phyloP scores from a whole-genome alignment of 2,113 vertebrate genomes.

The Cryptotis parvus region DNA sequence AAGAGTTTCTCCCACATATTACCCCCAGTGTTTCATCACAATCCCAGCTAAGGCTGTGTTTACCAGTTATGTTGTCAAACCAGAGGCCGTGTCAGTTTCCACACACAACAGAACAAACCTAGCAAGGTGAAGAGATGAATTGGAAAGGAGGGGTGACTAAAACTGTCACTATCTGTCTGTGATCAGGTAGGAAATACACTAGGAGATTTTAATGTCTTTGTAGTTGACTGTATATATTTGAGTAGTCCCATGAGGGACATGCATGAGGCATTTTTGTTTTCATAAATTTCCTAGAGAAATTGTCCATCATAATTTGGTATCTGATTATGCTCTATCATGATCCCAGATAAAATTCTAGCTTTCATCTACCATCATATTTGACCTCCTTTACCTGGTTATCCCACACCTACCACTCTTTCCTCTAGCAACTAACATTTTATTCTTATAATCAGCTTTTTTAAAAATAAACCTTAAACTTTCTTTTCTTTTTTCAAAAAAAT shows the following conservation, averaged over 20 bases:
- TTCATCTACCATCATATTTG: not conserved
- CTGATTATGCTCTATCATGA: not conserved
- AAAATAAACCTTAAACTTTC: too few species aligned
- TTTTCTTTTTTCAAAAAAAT: not conserved
- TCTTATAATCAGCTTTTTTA: not conserved
- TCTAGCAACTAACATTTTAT: not conserved
- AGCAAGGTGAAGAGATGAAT: not conserved
- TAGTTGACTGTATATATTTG: not conserved
- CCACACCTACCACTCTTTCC: not conserved
- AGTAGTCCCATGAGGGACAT: not conserved
- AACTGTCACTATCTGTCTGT: not conserved
- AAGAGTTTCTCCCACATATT: too few species aligned
- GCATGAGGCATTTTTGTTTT: slow-evolving; percentile 9
- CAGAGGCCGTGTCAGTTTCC: not conserved
- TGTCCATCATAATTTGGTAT: not conserved
- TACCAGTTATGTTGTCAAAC: not conserved
- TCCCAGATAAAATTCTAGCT: not conserved
- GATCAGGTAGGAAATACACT: not conserved
- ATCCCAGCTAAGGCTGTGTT: not conserved
- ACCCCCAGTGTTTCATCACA: not conserved
- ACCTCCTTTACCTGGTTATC: not conserved
- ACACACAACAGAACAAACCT: not conserved
- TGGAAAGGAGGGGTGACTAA: not conserved
- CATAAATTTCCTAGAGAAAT: not conserved
- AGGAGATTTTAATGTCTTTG: slow-evolving; percentile 19